Evolutionary conservation across 2,888 invertebrate genomes (phyloP).

Genomic region (Homarus gammarus): DNA sequence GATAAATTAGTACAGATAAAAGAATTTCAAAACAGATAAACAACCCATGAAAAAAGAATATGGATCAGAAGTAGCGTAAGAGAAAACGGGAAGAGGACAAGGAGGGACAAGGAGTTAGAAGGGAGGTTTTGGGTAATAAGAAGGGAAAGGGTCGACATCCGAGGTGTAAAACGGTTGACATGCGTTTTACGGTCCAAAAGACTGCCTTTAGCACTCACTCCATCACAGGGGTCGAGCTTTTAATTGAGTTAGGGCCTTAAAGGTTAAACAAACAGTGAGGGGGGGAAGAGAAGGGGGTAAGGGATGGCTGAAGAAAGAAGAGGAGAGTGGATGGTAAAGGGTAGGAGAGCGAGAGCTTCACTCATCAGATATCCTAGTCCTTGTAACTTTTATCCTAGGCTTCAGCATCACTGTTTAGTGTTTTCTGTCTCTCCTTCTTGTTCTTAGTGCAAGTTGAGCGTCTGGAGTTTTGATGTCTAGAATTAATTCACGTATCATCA

Average conservation of each 20-base stretch:
- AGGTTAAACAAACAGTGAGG: slow-evolving; percentile 35
- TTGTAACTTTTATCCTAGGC: background rate
- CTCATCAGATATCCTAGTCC: background rate
- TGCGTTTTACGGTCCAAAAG: slow-evolving; percentile 45
- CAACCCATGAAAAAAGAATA: background rate
- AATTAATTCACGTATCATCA: too few relatives aligned
- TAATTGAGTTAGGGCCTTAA: slow-evolving; percentile 54
- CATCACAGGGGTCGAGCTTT: slow-evolving; percentile 39
- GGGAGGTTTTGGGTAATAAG: too few relatives aligned
- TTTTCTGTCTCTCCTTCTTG: too few relatives aligned
- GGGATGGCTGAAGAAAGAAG: background rate
- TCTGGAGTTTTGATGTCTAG: too few relatives aligned
- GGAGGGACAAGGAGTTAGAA: background rate
- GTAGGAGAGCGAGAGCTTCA: too few relatives aligned
- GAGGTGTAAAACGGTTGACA: slow-evolving; percentile 22
- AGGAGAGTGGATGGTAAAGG: too few relatives aligned
- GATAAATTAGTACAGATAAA: background rate
- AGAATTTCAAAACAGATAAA: background rate
- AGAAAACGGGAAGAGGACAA: slow-evolving; percentile 24
- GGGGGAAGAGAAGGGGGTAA: background rate
- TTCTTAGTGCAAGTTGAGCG: too few relatives aligned
- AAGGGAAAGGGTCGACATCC: slow-evolving; percentile 23
- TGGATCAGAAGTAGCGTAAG: background rate
- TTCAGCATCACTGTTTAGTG: background rate
- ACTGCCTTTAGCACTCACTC: slow-evolving; percentile 42